Evolutionary conservation across 2,888 invertebrate species (phyloP).

Genomic region (Spilosoma lubricipeda): DNA sequence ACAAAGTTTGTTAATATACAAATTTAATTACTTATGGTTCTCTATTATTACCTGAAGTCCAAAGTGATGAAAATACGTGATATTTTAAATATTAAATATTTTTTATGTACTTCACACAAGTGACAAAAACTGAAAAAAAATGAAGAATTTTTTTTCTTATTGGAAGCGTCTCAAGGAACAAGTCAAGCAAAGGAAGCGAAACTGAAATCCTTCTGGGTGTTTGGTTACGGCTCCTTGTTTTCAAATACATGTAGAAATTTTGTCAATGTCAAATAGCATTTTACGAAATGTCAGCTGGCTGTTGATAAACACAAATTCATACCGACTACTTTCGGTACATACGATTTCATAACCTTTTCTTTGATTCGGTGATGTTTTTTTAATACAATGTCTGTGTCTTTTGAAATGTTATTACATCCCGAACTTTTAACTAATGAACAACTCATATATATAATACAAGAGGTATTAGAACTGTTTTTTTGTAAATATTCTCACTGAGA

Average conservation of each 20-base stretch:
- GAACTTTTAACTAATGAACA: constrained; percentile 78
- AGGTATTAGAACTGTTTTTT: constrained; percentile 61
- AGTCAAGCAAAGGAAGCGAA: constrained; percentile 48
- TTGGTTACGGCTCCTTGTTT: constrained; percentile 98
- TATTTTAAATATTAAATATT: background rate
- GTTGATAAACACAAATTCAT: no score
- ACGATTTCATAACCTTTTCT: constrained; percentile 22
- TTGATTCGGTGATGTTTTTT: constrained; percentile 39
- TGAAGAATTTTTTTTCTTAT: no score
- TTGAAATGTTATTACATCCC: constrained; percentile 80
- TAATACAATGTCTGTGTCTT: constrained; percentile 69
- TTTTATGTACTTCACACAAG: no score
- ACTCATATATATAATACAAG: constrained; percentile 71
- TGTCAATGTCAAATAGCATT: background rate
- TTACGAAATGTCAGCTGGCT: constrained; percentile 10
- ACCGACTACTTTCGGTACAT: no score
- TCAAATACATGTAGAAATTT: no score
- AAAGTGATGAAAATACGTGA: background rate
- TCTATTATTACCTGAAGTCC: background rate
- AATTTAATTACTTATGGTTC: background rate
- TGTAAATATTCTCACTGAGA: constrained; percentile 25
- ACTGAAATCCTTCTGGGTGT: constrained; percentile 92
- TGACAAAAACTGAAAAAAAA: no score
- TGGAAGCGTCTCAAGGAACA: constrained; percentile 47
- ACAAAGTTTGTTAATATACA: background rate